Conservation (phyloP, 2,888 invertebrate genomes). For the Nebria salina region DNA sequence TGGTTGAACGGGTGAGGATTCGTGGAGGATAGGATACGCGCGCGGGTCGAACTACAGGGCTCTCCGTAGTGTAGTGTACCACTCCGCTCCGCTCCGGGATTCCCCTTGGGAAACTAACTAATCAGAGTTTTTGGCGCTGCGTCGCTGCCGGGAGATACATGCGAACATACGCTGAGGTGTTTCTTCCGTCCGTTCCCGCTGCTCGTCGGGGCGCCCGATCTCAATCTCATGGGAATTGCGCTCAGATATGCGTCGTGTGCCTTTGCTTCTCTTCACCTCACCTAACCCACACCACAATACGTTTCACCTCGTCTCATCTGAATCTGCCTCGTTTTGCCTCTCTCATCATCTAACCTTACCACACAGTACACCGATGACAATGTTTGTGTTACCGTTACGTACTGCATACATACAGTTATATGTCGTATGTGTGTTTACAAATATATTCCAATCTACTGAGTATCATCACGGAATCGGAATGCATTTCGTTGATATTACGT, state of each 20-base stretch:
- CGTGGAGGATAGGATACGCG: slow-evolving; percentile 48
- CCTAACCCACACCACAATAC: slow-evolving; percentile 23
- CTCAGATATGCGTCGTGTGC: slow-evolving; percentile 60
- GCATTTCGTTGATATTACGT: background rate
- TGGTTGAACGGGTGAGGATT: slow-evolving; percentile 30
- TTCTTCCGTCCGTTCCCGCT: slow-evolving; percentile 56
- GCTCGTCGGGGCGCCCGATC: slow-evolving; percentile 65
- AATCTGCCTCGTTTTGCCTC: background rate
- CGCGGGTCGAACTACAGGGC: slow-evolving; percentile 48
- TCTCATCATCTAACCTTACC: slow-evolving; percentile 1
- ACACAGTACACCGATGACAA: slow-evolving; percentile 50
- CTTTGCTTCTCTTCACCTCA: slow-evolving; percentile 12
- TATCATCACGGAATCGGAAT: background rate
- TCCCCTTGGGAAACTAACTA: slow-evolving; percentile 55
- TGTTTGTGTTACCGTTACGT: slow-evolving; percentile 48
- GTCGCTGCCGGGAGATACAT: slow-evolving; percentile 50
- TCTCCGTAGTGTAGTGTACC: slow-evolving; percentile 46
- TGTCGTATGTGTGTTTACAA: slow-evolving; percentile 3
- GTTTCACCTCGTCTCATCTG: background rate
- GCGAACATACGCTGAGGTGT: slow-evolving; percentile 57
- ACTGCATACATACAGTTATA: background rate
- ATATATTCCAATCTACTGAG: background rate
- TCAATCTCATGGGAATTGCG: slow-evolving; percentile 60
- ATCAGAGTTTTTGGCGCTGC: slow-evolving; percentile 58
- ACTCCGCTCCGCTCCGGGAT: slow-evolving; percentile 52